Conservation (phyloP, 2,888 invertebrate genomes). For the Lepidocyrtoides sp. region DNA sequence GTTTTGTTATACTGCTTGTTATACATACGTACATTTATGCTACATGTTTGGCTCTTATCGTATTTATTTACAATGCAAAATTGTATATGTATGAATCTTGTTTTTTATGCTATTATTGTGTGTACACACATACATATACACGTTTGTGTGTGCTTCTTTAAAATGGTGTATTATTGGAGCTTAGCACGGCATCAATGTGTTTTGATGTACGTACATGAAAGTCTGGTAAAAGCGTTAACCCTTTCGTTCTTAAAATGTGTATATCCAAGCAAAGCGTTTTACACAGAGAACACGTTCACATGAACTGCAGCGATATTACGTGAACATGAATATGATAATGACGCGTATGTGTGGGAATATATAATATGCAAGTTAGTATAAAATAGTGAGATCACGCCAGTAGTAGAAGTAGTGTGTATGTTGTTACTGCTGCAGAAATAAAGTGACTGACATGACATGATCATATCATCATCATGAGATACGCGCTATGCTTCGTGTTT, state of each 20-base stretch:
- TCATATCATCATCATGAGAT: not conserved
- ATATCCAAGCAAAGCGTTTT: no score
- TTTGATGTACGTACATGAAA: constrained; percentile 56
- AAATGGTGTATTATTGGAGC: not conserved
- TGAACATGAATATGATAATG: not conserved
- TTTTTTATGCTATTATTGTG: not conserved
- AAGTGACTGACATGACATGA: no score
- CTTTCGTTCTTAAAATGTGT: not conserved
- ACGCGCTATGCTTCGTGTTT: not conserved
- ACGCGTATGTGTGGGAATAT: no score
- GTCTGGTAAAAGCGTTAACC: not conserved
- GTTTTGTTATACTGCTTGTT: no score
- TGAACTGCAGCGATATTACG: not conserved
- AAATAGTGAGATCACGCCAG: no score
- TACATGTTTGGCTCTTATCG: no score
- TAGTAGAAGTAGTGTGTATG: no score
- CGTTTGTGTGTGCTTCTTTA: not conserved
- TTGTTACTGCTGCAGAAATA: no score
- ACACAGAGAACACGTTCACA: not conserved
- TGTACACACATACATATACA: not conserved
- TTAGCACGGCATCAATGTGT: not conserved
- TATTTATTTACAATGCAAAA: no score
- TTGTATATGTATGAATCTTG: not conserved
- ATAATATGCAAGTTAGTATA: no score
- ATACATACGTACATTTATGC: no score